phyloP scores from a whole-genome alignment of 2,797 vertebrate genomes.

The Helarctos malayanus region DNA sequence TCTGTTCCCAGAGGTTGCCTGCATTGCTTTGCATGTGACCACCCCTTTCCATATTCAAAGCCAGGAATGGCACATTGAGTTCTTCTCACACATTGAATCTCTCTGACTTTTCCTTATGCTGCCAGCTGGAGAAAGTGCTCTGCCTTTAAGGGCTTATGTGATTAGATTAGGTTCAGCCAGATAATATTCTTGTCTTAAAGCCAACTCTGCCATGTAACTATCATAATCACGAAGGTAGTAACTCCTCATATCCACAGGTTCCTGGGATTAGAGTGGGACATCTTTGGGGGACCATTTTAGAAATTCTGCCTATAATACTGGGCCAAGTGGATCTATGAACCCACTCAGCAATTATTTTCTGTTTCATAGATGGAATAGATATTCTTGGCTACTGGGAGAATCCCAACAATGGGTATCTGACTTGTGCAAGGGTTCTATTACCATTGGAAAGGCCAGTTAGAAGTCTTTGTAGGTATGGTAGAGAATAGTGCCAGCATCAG shows the following conservation, averaged over 20 bases:
- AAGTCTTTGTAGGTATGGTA: not conserved
- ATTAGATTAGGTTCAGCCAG: not conserved
- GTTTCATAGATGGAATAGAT: not conserved
- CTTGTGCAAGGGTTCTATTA: not conserved
- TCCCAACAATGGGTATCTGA: not conserved
- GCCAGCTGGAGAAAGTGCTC: not conserved
- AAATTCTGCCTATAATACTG: not conserved
- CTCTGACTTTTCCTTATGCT: not conserved
- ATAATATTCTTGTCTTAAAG: not conserved
- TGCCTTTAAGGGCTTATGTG: not conserved
- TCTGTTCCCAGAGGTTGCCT: not conserved
- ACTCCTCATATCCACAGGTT: not conserved
- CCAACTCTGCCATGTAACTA: not conserved
- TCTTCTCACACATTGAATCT: not conserved
- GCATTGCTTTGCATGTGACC: not conserved
- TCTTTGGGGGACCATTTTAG: not conserved
- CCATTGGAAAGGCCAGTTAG: not conserved
- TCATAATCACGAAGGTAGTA: not conserved
- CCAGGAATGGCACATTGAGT: not conserved
- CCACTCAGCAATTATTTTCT: not conserved
- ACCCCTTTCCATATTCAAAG: not conserved
- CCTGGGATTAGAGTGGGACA: not conserved
- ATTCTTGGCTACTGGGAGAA: not conserved
- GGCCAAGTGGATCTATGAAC: not conserved
- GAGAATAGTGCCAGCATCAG: not conserved